Conservation (phyloP, 1,140 invertebrate genomes). For the Drosophila kohkoa region DNA sequence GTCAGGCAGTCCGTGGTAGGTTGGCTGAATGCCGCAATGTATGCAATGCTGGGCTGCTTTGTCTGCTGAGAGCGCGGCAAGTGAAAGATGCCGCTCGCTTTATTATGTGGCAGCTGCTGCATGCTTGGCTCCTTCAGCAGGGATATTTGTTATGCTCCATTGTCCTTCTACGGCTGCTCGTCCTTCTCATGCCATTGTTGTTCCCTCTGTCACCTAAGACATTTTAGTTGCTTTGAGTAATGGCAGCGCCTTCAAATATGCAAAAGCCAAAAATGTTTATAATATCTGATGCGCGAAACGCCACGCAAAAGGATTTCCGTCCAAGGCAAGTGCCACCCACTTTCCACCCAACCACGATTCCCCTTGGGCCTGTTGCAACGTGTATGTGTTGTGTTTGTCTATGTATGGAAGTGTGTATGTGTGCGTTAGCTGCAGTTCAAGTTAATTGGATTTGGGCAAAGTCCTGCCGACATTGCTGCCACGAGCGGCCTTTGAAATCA, state of each 20-base stretch:
- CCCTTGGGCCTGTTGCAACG: background rate
- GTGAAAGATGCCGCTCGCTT: conserved; percentile 66
- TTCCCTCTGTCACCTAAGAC: conserved; percentile 62
- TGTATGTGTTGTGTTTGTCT: conserved; percentile 1
- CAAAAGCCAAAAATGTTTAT: conserved; percentile 79
- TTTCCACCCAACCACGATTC: background rate
- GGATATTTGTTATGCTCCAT: conserved; percentile 72
- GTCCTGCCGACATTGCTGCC: conserved; percentile 56
- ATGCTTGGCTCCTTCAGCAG: conserved; percentile 35
- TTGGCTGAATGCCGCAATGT: conserved; percentile 13
- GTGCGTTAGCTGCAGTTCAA: conserved; percentile 61
- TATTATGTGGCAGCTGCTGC: conserved; percentile 60
- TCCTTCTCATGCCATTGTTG: conserved; percentile 18
- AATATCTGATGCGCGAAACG: conserved; percentile 69
- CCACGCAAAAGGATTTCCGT: conserved; percentile 40
- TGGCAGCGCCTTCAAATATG: conserved; percentile 69
- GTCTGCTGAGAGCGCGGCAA: conserved; percentile 21
- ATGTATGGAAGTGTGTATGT: background rate
- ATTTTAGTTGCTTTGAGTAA: conserved; percentile 69
- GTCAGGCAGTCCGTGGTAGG: conserved; percentile 14
- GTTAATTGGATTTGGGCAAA: conserved; percentile 81
- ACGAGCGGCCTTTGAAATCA: conserved; percentile 62
- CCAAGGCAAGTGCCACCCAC: conserved; percentile 10
- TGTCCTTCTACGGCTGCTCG: conserved; percentile 34
- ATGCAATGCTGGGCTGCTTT: conserved; percentile 32